Base-by-base conservation (phyloP, 2,113 vertebrate genomes). In the Sceloporus tristichus region DNA sequence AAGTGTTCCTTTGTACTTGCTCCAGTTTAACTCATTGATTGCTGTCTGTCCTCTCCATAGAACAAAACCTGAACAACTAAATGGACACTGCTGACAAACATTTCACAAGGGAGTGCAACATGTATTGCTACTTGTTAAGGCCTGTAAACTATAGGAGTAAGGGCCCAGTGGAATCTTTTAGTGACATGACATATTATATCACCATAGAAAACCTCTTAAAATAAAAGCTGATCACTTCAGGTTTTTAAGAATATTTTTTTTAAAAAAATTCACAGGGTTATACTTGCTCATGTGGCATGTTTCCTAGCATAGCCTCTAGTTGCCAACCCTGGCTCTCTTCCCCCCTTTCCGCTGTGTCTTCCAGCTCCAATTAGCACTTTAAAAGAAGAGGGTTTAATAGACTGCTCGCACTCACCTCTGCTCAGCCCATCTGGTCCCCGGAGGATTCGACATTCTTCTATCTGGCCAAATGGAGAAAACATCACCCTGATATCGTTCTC, bases 401-500 rank as follows among this genome's bases (percentile, higher is more conserved):
- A 93, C 93, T 74, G 84, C 79, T 91, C 90, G 91, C 94, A 97
- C 98, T 98, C 97, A 99, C 99, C 99, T 99, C 99, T 98, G 97
- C 99, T 99, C 94, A 99, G 98, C 89, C 99, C 99, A 10, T 99
- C 99, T 2, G 99, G 98, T 92, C 99, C 99, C 89, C 99, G 97
- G 92, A 99, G 98, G 96, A 99, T 99, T 95, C 99, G 97, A 95
- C 99, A 99, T 96, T 99, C 99, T 97, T 99, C 99, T 96, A 99
- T 99, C 97, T 99, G 99, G 91, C 99, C 99, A 19, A 99, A 99
- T 29, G 98, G 97, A 76, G 99, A 99, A 96, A 99, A 99, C 98
- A 99, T 99, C 97, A 99, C 98, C 97, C 99, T 98, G 97, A 99
- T 98, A 97, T 99, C 99, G 88, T 99, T 99, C 97, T 99, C 99